Evolutionary conservation across 2,113 vertebrate species (phyloP).

Genomic region (Varanus komodoensis): DNA sequence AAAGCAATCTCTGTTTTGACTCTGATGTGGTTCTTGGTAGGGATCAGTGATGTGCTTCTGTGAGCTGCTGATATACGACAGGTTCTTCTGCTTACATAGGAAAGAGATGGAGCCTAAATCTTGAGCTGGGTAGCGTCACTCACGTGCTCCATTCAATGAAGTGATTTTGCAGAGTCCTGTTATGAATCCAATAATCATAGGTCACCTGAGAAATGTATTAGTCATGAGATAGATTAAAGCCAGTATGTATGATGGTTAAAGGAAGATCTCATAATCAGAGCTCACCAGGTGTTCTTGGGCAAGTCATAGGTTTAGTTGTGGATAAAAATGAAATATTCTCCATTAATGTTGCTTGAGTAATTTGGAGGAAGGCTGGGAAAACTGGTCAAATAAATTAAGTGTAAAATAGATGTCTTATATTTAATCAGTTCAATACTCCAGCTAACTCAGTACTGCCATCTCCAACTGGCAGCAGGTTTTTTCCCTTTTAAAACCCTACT

Average conservation of each 20-base stretch:
- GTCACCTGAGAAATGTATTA: neutral
- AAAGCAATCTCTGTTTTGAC: neutral
- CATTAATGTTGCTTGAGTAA: neutral
- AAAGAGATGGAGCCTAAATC: neutral
- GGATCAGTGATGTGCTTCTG: neutral
- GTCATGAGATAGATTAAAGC: neutral
- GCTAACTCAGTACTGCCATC: neutral
- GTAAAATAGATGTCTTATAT: neutral
- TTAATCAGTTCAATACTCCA: neutral
- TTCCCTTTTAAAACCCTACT: neutral
- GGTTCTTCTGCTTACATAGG: neutral
- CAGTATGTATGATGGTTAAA: neutral
- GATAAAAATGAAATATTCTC: neutral
- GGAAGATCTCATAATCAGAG: neutral
- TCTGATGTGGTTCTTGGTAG: neutral
- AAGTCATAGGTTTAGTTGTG: neutral
- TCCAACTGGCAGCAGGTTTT: neutral
- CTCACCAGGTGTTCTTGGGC: neutral
- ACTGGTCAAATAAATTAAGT: neutral
- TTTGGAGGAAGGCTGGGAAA: neutral
- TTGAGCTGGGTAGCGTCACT: neutral
- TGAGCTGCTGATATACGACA: neutral
- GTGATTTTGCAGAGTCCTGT: neutral
- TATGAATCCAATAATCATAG: neutral
- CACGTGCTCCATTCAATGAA: neutral